phyloP scores from a whole-genome alignment of 2,113 vertebrate species.

The Macroglossus sobrinus region DNA sequence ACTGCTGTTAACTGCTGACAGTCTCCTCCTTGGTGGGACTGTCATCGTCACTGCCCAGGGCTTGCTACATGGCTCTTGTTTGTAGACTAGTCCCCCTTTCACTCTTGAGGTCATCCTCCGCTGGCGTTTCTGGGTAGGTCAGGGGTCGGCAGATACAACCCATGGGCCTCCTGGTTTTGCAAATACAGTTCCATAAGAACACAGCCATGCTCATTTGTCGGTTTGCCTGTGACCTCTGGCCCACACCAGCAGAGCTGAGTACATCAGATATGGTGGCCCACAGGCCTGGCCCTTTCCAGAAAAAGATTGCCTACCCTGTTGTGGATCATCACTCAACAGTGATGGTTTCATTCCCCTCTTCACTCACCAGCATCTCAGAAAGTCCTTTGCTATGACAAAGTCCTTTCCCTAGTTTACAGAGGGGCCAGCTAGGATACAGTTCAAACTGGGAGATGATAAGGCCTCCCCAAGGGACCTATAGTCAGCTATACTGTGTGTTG shows the following conservation, averaged over 20 bases:
- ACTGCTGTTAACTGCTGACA: not conserved
- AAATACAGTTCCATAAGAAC: not conserved
- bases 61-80: not conserved
- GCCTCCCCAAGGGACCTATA: not conserved
- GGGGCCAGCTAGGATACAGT: not conserved
- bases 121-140: not conserved
- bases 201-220: not conserved
- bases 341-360: not conserved
- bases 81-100: not conserved
- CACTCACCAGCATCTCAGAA: constrained; percentile 15
- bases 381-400: not conserved
- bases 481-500: not conserved
- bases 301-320: not conserved
- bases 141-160: not conserved
- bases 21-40: not conserved
- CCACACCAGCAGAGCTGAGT: not conserved
- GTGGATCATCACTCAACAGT: not conserved
- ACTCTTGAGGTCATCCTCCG: not conserved
- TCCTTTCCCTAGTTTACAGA: constrained; percentile 26
- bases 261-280: not conserved
- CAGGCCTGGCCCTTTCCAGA: not conserved
- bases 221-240: not conserved
- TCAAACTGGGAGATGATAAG: constrained; percentile 14
- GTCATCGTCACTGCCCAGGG: not conserved
- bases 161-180: not conserved